Conservation (phyloP, 2,113 vertebrate genomes). For the Picathartes gymnocephalus region DNA sequence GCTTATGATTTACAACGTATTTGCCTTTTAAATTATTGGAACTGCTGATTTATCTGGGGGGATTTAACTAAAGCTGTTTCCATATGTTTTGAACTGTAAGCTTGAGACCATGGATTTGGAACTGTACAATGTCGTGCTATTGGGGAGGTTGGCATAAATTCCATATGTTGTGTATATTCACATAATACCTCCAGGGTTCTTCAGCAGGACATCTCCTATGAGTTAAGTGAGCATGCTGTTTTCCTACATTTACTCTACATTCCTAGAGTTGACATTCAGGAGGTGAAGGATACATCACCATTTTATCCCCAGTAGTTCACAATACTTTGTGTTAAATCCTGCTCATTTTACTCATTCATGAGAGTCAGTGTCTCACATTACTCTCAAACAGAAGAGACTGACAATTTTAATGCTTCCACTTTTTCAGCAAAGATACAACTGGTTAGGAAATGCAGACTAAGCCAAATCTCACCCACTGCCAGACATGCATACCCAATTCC, state of each 20-base stretch:
- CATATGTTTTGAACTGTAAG: slow-evolving; percentile 16
- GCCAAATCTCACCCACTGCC: neutral
- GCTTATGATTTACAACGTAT: neutral
- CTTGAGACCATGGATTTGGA: neutral
- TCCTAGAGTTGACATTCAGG: neutral
- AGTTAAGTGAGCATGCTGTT: neutral
- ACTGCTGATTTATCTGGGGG: neutral
- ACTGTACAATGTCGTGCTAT: neutral
- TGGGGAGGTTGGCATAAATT: neutral
- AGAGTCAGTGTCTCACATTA: neutral
- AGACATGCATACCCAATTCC: neutral
- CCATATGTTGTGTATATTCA: neutral
- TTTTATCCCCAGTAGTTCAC: neutral
- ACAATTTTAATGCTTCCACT: neutral
- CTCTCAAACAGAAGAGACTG: neutral
- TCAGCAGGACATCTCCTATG: neutral
- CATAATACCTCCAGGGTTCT: neutral
- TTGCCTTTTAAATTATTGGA: slow-evolving; percentile 3
- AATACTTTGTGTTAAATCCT: neutral
- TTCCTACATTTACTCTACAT: neutral
- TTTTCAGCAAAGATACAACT: neutral
- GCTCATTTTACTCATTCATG: neutral
- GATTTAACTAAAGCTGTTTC: slow-evolving; percentile 42
- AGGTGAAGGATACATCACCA: neutral
- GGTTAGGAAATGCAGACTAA: neutral